phyloP scores from a whole-genome alignment of 2,797 vertebrate species.

The Pipistrellus pygmaeus region DNA sequence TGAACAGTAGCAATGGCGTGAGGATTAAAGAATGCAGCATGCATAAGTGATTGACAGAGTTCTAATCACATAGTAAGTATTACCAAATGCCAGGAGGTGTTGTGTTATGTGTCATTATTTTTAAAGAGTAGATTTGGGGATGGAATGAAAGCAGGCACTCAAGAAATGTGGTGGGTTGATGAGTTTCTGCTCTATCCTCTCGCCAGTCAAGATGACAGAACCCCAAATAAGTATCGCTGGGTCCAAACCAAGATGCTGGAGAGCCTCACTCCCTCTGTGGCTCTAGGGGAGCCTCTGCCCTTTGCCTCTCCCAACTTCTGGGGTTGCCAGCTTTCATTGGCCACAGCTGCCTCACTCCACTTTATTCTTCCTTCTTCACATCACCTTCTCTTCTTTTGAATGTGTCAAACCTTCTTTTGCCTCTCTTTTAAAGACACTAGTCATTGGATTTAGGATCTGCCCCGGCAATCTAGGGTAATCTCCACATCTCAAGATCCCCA shows the following conservation, averaged over 20 bases:
- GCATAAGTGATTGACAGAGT: neutral
- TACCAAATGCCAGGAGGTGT: fast-evolving
- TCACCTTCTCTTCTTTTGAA: neutral
- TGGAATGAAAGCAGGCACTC: neutral
- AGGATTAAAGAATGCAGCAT: neutral
- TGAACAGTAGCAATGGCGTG: neutral
- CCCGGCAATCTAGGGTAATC: neutral
- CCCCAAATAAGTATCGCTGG: neutral
- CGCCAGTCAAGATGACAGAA: fast-evolving
- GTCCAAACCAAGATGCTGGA: no score
- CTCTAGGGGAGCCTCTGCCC: neutral
- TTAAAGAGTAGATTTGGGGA: neutral
- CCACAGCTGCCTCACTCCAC: fast-evolving
- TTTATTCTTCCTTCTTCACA: neutral
- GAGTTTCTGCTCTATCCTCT: neutral
- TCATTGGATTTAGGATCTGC: neutral
- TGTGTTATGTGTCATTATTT: neutral
- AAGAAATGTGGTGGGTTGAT: neutral
- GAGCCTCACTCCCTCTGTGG: neutral
- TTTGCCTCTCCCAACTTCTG: neutral
- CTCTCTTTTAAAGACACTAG: neutral
- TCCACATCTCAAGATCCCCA: neutral
- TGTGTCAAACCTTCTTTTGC: neutral
- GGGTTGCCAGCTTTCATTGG: fast-evolving
- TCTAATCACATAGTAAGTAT: no score